A percentile compares a stretch with the other conserved stretches of the same genome.
phyloP scores from a whole-genome alignment of 2,113 vertebrate species.

The Tyto alba region DNA sequence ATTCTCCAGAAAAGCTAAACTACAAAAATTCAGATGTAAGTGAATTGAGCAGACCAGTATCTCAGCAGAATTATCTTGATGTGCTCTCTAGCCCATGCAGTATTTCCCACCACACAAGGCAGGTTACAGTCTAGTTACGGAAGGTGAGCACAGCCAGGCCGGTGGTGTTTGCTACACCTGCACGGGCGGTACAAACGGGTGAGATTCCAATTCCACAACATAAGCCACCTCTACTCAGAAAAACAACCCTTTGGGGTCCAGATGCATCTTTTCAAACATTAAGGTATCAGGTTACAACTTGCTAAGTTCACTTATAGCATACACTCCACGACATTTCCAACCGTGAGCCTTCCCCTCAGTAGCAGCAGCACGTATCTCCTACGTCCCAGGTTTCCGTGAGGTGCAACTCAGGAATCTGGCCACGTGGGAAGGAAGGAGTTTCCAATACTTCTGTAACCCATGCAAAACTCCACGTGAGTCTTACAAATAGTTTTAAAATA shows the following conservation, averaged over 20 bases:
- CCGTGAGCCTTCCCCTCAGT: accelerated
- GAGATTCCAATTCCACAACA: background rate
- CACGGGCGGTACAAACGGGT: background rate
- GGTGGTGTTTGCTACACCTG: background rate
- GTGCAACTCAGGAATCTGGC: background rate
- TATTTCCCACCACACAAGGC: no score
- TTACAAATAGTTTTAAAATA: background rate
- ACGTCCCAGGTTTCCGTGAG: background rate
- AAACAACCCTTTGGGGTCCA: background rate
- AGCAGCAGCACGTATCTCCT: background rate
- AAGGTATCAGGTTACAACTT: background rate
- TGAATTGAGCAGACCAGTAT: background rate
- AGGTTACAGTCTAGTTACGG: background rate
- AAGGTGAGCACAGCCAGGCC: background rate
- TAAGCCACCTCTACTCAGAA: background rate
- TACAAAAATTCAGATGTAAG: no score
- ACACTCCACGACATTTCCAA: no score
- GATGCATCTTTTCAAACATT: background rate
- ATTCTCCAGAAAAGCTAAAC: background rate
- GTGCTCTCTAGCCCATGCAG: background rate
- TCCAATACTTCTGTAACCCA: background rate
- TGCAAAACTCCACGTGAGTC: background rate
- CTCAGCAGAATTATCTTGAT: background rate
- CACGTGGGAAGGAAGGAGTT: background rate
- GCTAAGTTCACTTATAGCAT: background rate